Evolutionary conservation across 2,797 vertebrate species (phyloP), one percentile per base, ranked within the genome.

Genomic region (Sebastes hubbsi): DNA sequence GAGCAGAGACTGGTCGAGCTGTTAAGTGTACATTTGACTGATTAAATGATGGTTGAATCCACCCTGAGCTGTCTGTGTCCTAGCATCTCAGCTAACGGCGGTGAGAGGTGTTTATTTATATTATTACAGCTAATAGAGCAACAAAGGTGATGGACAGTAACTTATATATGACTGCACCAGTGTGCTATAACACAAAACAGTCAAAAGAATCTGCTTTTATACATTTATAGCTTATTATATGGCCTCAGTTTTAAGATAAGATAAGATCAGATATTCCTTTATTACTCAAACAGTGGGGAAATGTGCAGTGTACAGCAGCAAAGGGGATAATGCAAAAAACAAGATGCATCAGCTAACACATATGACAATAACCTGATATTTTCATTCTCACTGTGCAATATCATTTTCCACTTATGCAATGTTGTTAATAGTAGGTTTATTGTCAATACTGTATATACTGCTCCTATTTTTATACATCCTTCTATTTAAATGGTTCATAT

Each of bases 11-110:
- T n/a, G 12, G 10, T 36, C 1, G 7, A 54, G 12, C 29, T 38
- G 60, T 24, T 1, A 63, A 27, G 24, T 78, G 72, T 77, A 3
- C 11, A 10, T 25, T 58, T 32, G 13, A 13, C 4, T 30, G 29
- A 42, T 75, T 2, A 29, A 12, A 24, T 14, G 46, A 63, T 38
- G 29, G 54, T 18, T 49, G 29, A 80, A 25, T 38, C 64, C 30
- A 27, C 36, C 22, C 62, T 38, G 42, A 67, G 60, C 59, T 27
- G 67, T 27, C 34, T 55, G 27, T 20, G 25, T 14, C 84, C 12
- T 93, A 92, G 88, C 91, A 73, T 77, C 16, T 2, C 18, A 54
- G 88, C 91, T 92, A 89, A 84, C 80, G 52, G 77, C 52, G 22
- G n/a, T 22, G 6, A 27, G 55, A 62, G 74, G 58, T 83, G 63